Base-by-base conservation (phyloP, 2,113 vertebrate genomes). In the Larimichthys crocea region DNA sequence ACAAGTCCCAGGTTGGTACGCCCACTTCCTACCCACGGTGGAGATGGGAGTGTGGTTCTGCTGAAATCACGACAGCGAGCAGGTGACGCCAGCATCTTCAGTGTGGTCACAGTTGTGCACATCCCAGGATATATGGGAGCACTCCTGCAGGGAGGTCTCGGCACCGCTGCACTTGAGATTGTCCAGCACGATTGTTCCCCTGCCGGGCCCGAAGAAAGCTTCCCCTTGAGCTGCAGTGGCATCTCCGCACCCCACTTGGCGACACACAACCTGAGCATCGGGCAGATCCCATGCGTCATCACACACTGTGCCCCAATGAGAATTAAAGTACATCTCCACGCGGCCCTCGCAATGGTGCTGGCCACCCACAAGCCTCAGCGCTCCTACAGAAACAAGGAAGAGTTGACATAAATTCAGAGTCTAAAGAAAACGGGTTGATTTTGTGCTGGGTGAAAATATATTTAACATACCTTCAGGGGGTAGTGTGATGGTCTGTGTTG, bases 51-150 rank as follows among this genome's bases (percentile, higher is more conserved):
- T 35, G 68, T 70, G 65, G 29, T 63, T 78, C 31, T 69, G 82
- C 80, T 84, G 10, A 50, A 92, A 92, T 97, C 96, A 96, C 75
- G 86, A 95, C 68, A 92, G 81, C 17, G 84, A 77, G 85, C 98
- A 99, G 65, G 89, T 92, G 67, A 96, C 97, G 0, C 97, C 93
- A 0, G 97, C 98, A 1, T 99, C 98, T 82, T 99, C 98, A 0
- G 95, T 94, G 92, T 99, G 98, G 91, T 98, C 96, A 20, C 98
- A 99, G 94, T 99, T 99, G 96, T 99, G 98, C 74, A 96, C 96
- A 0, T 97, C 91, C 97, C 97, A 97, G 84, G 93, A 85, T 94
- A 99, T 99, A 90, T 99, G 97, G 53, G 97, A 99, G 93, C 98
- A 99, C 22, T 92, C 89, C 59, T 93, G 88, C 86, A 99, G 94